Percentiles rank a stretch among this genome's conserved stretches.
Evolutionary conservation across 1,140 invertebrate genomes (phyloP).

Genomic region (Lysiphlebus fabarum): DNA sequence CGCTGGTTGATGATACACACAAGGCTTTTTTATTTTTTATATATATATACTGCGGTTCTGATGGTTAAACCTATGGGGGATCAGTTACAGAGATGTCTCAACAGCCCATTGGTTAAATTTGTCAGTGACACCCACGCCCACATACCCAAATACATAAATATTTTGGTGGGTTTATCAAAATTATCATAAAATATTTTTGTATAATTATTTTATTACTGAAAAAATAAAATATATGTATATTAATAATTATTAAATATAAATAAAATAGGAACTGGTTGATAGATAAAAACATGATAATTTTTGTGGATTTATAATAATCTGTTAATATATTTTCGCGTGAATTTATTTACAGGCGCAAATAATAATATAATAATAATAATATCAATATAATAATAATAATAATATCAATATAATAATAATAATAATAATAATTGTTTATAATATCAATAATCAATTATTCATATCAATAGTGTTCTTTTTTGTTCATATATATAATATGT

Average conservation of each 20-base stretch:
- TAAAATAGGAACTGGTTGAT: background rate
- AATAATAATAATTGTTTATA: conserved; percentile 9
- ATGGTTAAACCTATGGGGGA: conserved; percentile 20
- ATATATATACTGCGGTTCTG: too few relatives aligned
- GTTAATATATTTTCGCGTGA: conserved; percentile 55
- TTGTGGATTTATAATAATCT: conserved; percentile 49
- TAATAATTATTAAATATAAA: conserved; percentile 1
- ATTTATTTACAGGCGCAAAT: conserved; percentile 55
- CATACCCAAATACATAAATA: conserved; percentile 9
- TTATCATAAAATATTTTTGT: conserved; percentile 19
- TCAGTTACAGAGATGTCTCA: conserved; percentile 19
- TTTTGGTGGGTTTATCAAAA: background rate
- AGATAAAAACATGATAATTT: background rate
- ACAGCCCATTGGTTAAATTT: conserved; percentile 21
- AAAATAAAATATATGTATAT: background rate
- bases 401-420: background rate
- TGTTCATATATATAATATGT: conserved; percentile 35
- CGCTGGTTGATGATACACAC: conserved; percentile 18
- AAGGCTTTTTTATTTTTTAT: conserved; percentile 1
- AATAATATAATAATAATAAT: conserved; percentile 19
- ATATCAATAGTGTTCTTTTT: conserved; percentile 33
- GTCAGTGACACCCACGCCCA: conserved; percentile 25
- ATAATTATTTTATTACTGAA: background rate
- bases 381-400: conserved; percentile 41
- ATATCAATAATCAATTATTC: conserved; percentile 21